phyloP scores from a whole-genome alignment of 1,140 invertebrate species.

The Anastrepha obliqua region DNA sequence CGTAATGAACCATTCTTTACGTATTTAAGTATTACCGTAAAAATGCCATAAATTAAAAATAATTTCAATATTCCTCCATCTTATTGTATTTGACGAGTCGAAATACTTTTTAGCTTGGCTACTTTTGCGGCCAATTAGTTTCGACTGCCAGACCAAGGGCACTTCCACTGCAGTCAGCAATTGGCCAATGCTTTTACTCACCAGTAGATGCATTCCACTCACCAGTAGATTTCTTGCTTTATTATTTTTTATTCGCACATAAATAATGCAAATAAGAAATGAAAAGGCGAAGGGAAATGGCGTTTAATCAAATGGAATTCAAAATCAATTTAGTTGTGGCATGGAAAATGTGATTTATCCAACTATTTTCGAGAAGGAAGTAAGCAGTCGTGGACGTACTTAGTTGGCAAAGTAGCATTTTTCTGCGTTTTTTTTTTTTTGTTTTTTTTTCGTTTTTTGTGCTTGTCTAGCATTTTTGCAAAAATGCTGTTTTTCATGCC shows the following conservation, averaged over 20 bases:
- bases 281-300: neutral
- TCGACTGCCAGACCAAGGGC: slow-evolving; percentile 12
- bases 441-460: too few relatives aligned
- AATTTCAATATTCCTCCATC: slow-evolving; percentile 44
- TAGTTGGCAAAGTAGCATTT: neutral
- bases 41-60: slow-evolving; percentile 52
- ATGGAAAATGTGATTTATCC: slow-evolving; percentile 34
- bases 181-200: neutral
- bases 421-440: neutral
- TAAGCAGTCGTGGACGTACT: too few relatives aligned
- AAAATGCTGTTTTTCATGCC: slow-evolving; percentile 34
- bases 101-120: slow-evolving; percentile 33
- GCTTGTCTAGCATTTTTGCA: neutral
- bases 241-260: slow-evolving; percentile 8
- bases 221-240: neutral
- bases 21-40: slow-evolving; percentile 27
- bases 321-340: slow-evolving; percentile 43
- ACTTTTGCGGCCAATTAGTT: slow-evolving; percentile 49
- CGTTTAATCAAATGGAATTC: slow-evolving; percentile 44
- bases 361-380: neutral
- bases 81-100: slow-evolving; percentile 24
- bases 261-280: slow-evolving; percentile 51
- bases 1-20: slow-evolving; percentile 4
- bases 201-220: neutral
- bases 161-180: neutral